These are phyloP conservation scores for Temnothorax longispinosus DNA, from an alignment of 1,140 invertebrate genomes.

Conservation along the genomic window DNA sequence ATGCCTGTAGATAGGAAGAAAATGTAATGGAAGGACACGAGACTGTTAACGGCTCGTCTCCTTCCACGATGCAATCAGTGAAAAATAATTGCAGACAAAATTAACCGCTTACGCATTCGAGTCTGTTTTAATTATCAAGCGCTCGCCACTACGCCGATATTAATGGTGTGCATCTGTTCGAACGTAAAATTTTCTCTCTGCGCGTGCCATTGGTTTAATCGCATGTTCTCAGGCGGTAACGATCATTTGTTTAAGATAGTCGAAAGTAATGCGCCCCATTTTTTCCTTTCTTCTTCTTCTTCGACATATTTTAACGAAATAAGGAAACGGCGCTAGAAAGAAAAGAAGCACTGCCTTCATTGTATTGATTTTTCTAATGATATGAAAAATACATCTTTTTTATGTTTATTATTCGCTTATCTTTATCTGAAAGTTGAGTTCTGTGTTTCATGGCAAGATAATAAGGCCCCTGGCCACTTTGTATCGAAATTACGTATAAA, in stretches of 20 bases:
- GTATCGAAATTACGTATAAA: not conserved
- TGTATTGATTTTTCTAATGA: not conserved
- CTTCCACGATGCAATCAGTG: constrained; percentile 45
- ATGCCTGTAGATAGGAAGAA: constrained; percentile 41
- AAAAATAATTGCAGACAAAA: constrained; percentile 65
- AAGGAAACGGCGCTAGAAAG: not conserved
- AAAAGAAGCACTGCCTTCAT: not conserved
- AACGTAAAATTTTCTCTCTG: constrained; percentile 23
- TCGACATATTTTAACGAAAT: constrained; percentile 19
- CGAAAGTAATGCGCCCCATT: constrained; percentile 57
- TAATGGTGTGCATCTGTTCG: constrained; percentile 66
- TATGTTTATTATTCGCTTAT: not conserved
- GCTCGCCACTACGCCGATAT: constrained; percentile 72
- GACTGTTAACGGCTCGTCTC: not conserved
- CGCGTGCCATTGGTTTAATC: not conserved
- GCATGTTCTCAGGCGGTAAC: constrained; percentile 32
- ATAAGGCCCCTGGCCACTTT: not conserved
- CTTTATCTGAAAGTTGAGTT: not conserved
- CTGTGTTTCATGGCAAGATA: not conserved
- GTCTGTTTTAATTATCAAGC: constrained; percentile 76
- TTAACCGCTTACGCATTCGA: constrained; percentile 53
- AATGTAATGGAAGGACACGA: constrained; percentile 34
- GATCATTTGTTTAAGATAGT: constrained; percentile 66
- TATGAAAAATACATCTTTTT: not conserved
- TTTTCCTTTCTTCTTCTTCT: constrained; percentile 27